Conservation (phyloP, 2,888 invertebrate species). For the Troilus luridus region DNA sequence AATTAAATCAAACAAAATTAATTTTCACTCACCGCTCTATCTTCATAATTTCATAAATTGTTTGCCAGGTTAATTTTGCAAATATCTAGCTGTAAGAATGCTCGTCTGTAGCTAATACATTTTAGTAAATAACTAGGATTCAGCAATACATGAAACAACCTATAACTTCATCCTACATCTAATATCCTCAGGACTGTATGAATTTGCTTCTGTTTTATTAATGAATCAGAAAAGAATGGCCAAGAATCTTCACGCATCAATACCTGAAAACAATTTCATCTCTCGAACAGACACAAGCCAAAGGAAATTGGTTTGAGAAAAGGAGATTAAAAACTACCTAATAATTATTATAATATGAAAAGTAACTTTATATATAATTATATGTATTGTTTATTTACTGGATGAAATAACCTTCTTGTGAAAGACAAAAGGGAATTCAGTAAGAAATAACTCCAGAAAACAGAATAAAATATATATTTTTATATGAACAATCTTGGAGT, state of each 20-base stretch:
- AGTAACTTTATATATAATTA: neutral
- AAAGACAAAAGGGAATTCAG: neutral
- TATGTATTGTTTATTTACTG: neutral
- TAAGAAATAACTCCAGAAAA: neutral
- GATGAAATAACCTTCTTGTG: neutral
- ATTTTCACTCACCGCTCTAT: neutral
- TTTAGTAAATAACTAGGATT: neutral
- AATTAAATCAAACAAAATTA: neutral
- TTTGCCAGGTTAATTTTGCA: no score
- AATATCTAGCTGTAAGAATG: no score
- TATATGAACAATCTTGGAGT: no score
- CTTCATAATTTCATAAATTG: neutral
- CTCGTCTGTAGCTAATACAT: no score
- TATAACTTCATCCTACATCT: neutral
- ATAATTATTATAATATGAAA: neutral
- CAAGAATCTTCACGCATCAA: neutral
- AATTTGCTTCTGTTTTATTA: neutral
- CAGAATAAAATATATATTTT: neutral
- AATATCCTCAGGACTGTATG: neutral
- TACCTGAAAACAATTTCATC: neutral
- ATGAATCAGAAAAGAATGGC: neutral
- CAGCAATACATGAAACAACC: neutral
- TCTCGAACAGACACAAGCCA: neutral
- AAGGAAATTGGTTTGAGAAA: neutral
- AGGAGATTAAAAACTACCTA: neutral